phyloP scores from a whole-genome alignment of 2,888 invertebrate genomes.

The Mantis religiosa region DNA sequence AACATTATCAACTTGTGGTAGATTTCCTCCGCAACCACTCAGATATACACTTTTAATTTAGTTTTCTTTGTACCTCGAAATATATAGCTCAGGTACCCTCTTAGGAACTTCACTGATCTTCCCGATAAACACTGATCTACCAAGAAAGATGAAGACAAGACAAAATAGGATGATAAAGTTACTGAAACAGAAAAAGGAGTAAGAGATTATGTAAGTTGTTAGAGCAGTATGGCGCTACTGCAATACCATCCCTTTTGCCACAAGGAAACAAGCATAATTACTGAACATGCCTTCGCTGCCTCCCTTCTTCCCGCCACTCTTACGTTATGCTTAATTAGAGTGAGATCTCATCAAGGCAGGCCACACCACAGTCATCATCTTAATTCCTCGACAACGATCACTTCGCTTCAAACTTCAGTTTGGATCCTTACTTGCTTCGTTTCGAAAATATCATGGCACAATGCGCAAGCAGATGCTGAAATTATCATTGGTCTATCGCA shows the following conservation, averaged over 20 bases:
- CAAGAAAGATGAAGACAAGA: neutral
- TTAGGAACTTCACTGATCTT: too few relatives aligned
- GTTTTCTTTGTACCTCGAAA: too few relatives aligned
- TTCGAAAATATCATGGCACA: neutral
- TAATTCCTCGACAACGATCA: constrained; percentile 3
- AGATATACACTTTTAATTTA: too few relatives aligned
- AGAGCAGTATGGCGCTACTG: neutral
- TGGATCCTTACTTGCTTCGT: constrained; percentile 6
- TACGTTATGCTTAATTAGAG: constrained; percentile 23
- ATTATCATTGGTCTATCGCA: constrained; percentile 8
- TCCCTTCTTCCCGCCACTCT: neutral
- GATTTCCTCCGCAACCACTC: too few relatives aligned
- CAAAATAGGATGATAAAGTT: neutral
- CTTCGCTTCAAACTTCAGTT: neutral
- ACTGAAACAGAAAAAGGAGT: neutral
- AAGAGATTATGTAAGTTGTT: neutral
- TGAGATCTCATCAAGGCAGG: constrained; percentile 22
- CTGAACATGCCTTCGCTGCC: neutral
- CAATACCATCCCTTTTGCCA: neutral
- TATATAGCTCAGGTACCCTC: too few relatives aligned
- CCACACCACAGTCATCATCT: neutral
- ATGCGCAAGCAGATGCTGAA: neutral
- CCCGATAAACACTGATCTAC: too few relatives aligned
- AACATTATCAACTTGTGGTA: too few relatives aligned
- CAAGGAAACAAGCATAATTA: constrained; percentile 16